Conservation (phyloP, 2,113 vertebrate species). For the Willisornis vidua region DNA sequence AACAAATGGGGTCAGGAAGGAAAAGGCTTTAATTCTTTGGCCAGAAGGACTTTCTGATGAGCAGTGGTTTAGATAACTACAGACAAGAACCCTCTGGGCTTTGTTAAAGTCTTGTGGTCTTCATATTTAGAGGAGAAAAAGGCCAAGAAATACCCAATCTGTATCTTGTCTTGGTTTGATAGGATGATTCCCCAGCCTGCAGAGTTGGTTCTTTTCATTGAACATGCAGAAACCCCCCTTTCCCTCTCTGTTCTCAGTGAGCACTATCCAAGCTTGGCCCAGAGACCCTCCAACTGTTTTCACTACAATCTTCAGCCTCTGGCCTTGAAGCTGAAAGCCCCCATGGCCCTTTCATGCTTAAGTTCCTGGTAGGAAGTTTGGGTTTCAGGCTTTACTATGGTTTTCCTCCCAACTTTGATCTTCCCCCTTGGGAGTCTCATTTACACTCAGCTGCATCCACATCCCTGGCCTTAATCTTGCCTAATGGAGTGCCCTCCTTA, state of each 20-base stretch:
- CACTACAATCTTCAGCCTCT: neutral
- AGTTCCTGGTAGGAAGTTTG: constrained; percentile 49
- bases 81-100: constrained; percentile 34
- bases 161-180: constrained; percentile 22
- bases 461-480: constrained; percentile 55
- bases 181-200: neutral
- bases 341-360: neutral
- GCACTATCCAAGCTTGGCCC: neutral
- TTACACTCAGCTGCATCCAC: constrained; percentile 24
- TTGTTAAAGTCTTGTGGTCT: constrained; percentile 24
- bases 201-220: neutral
- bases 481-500: constrained; percentile 40
- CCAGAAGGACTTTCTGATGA: constrained; percentile 35
- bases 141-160: constrained; percentile 55
- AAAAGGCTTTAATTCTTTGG: constrained; percentile 35
- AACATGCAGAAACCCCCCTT: neutral
- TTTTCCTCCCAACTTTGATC: constrained; percentile 50
- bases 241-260: neutral
- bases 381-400: constrained; percentile 21
- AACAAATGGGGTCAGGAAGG: constrained; percentile 35
- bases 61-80: constrained; percentile 43
- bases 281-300: neutral
- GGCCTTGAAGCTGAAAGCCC: neutral
- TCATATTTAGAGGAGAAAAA: constrained; percentile 44
- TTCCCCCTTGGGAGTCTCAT: constrained; percentile 48